Percentiles rank a stretch among this genome's conserved stretches.
Conservation (phyloP, 1,140 invertebrate genomes). For the Pinna nobilis region DNA sequence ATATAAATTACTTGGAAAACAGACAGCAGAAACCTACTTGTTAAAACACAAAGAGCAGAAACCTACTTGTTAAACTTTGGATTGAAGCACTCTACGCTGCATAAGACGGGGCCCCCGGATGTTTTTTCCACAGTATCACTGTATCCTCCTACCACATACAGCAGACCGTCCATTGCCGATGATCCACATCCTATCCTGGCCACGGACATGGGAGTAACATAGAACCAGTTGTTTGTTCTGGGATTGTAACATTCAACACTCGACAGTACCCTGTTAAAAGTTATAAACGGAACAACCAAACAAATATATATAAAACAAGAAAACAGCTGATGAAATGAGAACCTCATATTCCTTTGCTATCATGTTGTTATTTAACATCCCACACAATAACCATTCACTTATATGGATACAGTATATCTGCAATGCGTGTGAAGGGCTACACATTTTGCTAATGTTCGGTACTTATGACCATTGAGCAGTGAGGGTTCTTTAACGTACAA, state of each 20-base stretch:
- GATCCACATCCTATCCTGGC: conserved; percentile 32
- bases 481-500: too few relatives aligned
- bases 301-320: too few relatives aligned
- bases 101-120: conserved; percentile 28
- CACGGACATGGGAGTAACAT: conserved; percentile 15
- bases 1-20: too few relatives aligned
- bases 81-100: conserved; percentile 37
- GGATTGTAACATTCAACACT: conserved; percentile 44
- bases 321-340: too few relatives aligned
- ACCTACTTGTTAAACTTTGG: conserved; percentile 40
- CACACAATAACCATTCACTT: too few relatives aligned
- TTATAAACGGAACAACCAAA: background rate
- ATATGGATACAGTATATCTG: too few relatives aligned
- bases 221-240: conserved; percentile 35
- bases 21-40: too few relatives aligned
- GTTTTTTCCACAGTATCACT: conserved; percentile 25
- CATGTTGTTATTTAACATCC: too few relatives aligned
- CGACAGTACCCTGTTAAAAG: conserved; percentile 24
- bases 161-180: conserved; percentile 13
- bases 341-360: too few relatives aligned
- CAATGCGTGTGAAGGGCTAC: too few relatives aligned
- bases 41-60: background rate
- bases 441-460: too few relatives aligned
- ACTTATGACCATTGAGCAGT: too few relatives aligned
- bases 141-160: conserved; percentile 49